Base-by-base conservation (phyloP, 2,113 vertebrate species). In the Struthio camelus region DNA sequence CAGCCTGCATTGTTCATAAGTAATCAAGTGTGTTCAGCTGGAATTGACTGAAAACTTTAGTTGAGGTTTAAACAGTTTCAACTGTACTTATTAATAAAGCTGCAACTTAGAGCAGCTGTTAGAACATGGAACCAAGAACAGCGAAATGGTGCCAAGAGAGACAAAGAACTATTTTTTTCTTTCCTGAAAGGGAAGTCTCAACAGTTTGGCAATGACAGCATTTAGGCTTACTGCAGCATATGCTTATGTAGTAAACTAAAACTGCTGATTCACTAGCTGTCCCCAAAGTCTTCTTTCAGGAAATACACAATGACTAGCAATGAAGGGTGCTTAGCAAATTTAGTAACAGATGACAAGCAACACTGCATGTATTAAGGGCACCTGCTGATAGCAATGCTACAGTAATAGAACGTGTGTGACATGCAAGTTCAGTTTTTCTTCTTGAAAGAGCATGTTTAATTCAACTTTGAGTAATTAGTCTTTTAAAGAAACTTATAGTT, bases 101-200 rank as follows among this genome's bases (percentile, higher is more conserved):
- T 77, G 38, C 23, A 94, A 78, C 27, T 90, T 85, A 65, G 7
- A 77, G 85, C 53, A 87, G 53, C 58, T 77, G 53, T 58, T 94
- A 0, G 0, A 84, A 71, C 38, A 70, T 1, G 2, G 42, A 44
- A n/a, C 14, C 19, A 67, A 64, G 77, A 72, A 44, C 7, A 4
- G 34, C 30, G 79, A 70, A 80, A 56, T 27, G 5, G 53, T 96
- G 48, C 40, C 62, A 94, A 78, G 14, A 72, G 17, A 85, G 27
- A 80, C 64, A 93, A 75, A 72, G 50, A 89, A 54, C 19, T 64
- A 32, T 4, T 79, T 79, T 71, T 73, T 91, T 58, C 61, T 53
- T 32, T 72, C 66, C 42, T 80, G 38, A 94, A 91, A 89, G 85
- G n/a, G 81, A 96, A 93, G 78, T 89, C 91, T 85, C 58, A 95